Conservation (phyloP, 2,797 vertebrate genomes). For the Betta splendens region DNA sequence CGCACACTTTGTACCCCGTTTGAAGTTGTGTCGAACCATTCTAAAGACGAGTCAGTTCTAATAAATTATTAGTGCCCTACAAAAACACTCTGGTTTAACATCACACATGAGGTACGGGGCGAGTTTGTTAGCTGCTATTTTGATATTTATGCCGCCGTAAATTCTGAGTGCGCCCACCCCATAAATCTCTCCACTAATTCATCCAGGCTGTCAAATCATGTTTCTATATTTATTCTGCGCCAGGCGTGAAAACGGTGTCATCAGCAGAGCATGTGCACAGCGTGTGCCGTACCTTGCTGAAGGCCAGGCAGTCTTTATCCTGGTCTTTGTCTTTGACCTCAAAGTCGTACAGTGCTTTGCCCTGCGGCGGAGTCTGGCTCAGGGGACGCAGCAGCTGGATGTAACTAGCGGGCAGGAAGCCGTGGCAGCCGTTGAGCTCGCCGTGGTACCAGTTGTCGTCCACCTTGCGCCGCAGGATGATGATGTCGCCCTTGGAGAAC, state of each 20-base stretch:
- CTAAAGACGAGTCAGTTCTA: conserved; percentile 11
- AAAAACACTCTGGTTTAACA: conserved; percentile 28
- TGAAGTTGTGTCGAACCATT: conserved; percentile 19
- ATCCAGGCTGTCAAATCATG: neutral
- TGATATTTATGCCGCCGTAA: conserved; percentile 26
- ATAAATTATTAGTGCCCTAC: conserved; percentile 51
- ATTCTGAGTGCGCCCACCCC: conserved; percentile 6
- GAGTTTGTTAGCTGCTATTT: conserved; percentile 30
- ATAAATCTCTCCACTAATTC: conserved; percentile 16
- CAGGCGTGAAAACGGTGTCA: conserved; percentile 15
- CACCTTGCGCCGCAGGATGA: conserved; percentile 92
- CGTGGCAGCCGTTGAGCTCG: conserved; percentile 92
- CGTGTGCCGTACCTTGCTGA: conserved; percentile 88
- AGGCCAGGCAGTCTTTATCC: conserved; percentile 97
- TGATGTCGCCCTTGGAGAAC: conserved; percentile 95
- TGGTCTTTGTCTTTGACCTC: conserved; percentile 98
- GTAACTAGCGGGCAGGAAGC: conserved; percentile 95
- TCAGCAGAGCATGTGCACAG: conserved; percentile 6
- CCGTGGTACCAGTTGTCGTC: conserved; percentile 98
- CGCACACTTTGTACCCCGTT: conserved; percentile 8
- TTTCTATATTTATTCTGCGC: conserved; percentile 2
- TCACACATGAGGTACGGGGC: conserved; percentile 19
- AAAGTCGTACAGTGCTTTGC: conserved; percentile 98
- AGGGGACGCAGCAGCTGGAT: conserved; percentile 93
- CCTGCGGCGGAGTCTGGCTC: conserved; percentile 92